A percentile compares a stretch with the other conserved stretches of the same genome.
Conservation (phyloP, 1,140 invertebrate species). For the Frieseomelitta varia region DNA sequence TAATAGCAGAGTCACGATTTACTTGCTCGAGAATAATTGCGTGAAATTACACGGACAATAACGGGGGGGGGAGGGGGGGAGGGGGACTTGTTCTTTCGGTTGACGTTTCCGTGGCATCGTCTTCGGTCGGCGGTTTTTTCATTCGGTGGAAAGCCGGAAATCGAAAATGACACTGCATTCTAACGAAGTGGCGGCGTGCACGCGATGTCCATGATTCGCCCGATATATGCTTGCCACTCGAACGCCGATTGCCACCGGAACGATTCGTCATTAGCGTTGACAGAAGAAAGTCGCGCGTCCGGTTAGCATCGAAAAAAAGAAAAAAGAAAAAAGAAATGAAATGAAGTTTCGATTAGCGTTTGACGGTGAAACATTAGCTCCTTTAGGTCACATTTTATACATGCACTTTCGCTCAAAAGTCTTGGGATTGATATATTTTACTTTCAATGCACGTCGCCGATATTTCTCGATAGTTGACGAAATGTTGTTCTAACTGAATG, state of each 20-base stretch:
- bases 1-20: conserved; percentile 48
- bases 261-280: conserved; percentile 33
- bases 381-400: no score
- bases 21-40: conserved; percentile 30
- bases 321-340: no score
- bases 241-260: conserved; percentile 31
- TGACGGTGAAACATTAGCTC: not conserved
- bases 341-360: not conserved
- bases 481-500: no score
- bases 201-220: conserved; percentile 36
- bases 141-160: conserved; percentile 56
- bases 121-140: conserved; percentile 36
- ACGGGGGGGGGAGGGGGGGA: not conserved
- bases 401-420: no score
- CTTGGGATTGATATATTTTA: no score
- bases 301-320: not conserved
- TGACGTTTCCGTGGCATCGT: conserved; percentile 30
- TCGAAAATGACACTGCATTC: conserved; percentile 17
- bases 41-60: conserved; percentile 27
- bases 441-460: no score
- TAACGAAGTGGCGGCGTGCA: conserved; percentile 38
- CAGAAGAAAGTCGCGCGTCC: conserved; percentile 36
- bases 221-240: conserved; percentile 3
- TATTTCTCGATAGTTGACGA: no score
- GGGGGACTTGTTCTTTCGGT: not conserved